Evolutionary conservation across 2,888 invertebrate species (phyloP).

Genomic region (Esperia sulphurella): DNA sequence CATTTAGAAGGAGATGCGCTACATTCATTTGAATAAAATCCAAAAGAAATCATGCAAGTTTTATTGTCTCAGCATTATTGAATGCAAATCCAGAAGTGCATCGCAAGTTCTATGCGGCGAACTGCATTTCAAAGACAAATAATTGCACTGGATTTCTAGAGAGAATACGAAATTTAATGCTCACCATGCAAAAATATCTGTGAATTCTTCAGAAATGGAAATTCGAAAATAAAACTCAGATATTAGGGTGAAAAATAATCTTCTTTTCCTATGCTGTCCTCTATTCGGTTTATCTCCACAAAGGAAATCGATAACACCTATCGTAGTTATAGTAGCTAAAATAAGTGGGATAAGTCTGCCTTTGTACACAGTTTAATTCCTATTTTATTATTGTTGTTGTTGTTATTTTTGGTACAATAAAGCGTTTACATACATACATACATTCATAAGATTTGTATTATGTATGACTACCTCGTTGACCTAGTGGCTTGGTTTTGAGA

Average conservation of each 20-base stretch:
- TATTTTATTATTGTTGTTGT: too few relatives aligned
- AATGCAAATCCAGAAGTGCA: slow-evolving; percentile 40
- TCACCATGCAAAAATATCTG: slow-evolving; percentile 40
- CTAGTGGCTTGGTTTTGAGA: too few relatives aligned
- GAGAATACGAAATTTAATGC: slow-evolving; percentile 53
- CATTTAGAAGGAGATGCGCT: not conserved
- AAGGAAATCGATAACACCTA: too few relatives aligned
- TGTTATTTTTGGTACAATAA: too few relatives aligned
- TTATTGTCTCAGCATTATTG: slow-evolving; percentile 35
- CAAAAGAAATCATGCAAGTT: slow-evolving; percentile 29
- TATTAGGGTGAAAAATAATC: slow-evolving; percentile 16
- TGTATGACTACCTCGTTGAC: too few relatives aligned
- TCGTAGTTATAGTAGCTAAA: too few relatives aligned
- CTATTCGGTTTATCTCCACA: too few relatives aligned
- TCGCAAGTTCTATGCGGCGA: slow-evolving; percentile 38
- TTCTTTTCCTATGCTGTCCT: slow-evolving; percentile 1
- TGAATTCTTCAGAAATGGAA: slow-evolving; percentile 29
- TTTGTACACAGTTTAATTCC: too few relatives aligned
- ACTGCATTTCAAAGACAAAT: slow-evolving; percentile 59
- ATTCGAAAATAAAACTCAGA: slow-evolving; percentile 24
- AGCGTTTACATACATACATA: too few relatives aligned
- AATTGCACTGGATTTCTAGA: slow-evolving; percentile 46
- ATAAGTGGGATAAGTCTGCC: too few relatives aligned
- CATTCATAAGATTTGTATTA: too few relatives aligned
- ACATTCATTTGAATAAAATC: slow-evolving; percentile 13